phyloP scores from a whole-genome alignment of 2,797 vertebrate genomes.

The Cyclura pinguis region DNA sequence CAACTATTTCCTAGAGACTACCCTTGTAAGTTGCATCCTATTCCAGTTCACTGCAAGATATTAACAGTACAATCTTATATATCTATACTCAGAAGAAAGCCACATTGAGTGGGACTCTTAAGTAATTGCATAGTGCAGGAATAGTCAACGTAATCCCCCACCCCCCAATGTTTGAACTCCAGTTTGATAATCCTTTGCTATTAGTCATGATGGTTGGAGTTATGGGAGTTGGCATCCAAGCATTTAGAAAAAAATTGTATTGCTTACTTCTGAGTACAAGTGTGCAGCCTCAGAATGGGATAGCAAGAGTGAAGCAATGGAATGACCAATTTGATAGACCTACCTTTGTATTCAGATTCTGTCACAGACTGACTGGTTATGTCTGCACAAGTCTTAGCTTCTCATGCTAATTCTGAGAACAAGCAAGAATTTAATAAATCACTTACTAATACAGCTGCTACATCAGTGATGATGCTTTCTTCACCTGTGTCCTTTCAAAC shows the following conservation, averaged over 20 bases:
- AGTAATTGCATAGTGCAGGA: not conserved
- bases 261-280: not conserved
- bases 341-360: not conserved
- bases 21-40: not conserved
- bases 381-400: not conserved
- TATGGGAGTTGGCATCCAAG: not conserved
- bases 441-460: not conserved
- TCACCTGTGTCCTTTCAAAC: not conserved
- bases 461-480: not conserved
- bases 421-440: not conserved
- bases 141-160: not conserved
- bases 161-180: not conserved
- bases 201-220: not conserved
- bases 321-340: not conserved
- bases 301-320: not conserved
- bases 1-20: not conserved
- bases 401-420: not conserved
- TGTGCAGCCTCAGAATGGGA: no score
- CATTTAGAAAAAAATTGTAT: not conserved
- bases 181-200: not conserved
- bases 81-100: not conserved
- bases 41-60: not conserved
- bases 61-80: not conserved
- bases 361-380: not conserved
- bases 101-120: not conserved